A percentile compares a stretch with the other conserved stretches of the same genome.
Evolutionary conservation across 2,888 invertebrate genomes (phyloP).

Genomic region (Perithous albicinctus): DNA sequence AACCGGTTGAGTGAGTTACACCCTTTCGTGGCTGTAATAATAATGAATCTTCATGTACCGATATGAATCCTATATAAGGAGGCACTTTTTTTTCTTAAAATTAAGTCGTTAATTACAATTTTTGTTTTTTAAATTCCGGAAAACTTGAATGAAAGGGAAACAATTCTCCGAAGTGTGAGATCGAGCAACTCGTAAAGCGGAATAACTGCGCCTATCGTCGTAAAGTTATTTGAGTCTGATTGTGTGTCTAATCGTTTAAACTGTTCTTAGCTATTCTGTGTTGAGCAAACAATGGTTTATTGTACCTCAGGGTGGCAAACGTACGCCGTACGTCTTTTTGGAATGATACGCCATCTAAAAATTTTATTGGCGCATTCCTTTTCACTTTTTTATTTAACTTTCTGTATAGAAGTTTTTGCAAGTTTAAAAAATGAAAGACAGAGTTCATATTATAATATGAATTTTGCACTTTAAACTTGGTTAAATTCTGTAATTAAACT

Average conservation of each 20-base stretch:
- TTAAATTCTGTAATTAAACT: too few species aligned
- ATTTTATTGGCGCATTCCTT: not conserved
- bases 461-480: too few species aligned
- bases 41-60: not conserved
- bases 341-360: slow-evolving; percentile 5
- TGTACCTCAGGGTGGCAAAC: slow-evolving; percentile 33
- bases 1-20: slow-evolving; percentile 47
- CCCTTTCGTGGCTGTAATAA: slow-evolving; percentile 37
- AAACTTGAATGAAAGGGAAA: not conserved
- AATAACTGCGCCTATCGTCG: slow-evolving; percentile 58
- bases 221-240: slow-evolving; percentile 70
- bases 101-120: not conserved
- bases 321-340: not conserved
- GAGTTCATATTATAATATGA: too few species aligned
- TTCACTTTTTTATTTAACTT: not conserved
- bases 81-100: not conserved
- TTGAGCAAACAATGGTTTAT: slow-evolving; percentile 57
- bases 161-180: not conserved
- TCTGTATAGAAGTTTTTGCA: not conserved
- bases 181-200: slow-evolving; percentile 17
- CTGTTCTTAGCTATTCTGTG: slow-evolving; percentile 26
- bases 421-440: not conserved
- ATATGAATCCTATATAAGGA: too few species aligned
- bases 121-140: not conserved
- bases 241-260: slow-evolving; percentile 64